A percentile compares a stretch with the other conserved stretches of the same genome.
phyloP scores from a whole-genome alignment of 2,888 invertebrate genomes.

The Hipparchia sbordonii region DNA sequence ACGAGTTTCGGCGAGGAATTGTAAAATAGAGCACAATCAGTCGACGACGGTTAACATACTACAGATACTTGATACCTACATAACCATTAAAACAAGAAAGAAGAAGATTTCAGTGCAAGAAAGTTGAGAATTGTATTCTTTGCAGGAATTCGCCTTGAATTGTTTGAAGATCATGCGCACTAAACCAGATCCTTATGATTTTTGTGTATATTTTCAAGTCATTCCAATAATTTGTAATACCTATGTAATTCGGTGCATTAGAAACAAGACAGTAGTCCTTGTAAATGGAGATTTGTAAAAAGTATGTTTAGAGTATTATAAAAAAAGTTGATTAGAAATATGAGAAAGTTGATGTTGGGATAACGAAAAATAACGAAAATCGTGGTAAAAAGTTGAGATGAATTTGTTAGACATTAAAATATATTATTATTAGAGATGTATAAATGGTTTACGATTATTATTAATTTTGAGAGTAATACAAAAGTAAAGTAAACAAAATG shows the following conservation, averaged over 20 bases:
- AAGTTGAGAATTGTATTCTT: not conserved
- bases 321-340: slow-evolving; percentile 75
- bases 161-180: slow-evolving; percentile 42
- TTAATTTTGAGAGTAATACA: slow-evolving; percentile 77
- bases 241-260: slow-evolving; percentile 68
- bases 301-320: slow-evolving; percentile 75
- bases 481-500: slow-evolving; percentile 69
- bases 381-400: slow-evolving; percentile 76
- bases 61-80: too few relatives aligned
- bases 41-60: too few relatives aligned
- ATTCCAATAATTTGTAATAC: slow-evolving; percentile 78
- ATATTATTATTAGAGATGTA: slow-evolving; percentile 81
- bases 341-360: slow-evolving; percentile 75
- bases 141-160: not conserved
- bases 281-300: slow-evolving; percentile 76
- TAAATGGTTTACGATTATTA: slow-evolving; percentile 82
- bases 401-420: slow-evolving; percentile 82
- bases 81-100: too few relatives aligned
- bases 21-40: too few relatives aligned
- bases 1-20: too few relatives aligned
- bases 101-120: not conserved
- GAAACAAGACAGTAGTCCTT: slow-evolving; percentile 63
- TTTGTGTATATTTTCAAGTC: slow-evolving; percentile 57
- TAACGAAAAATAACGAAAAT: slow-evolving; percentile 66
- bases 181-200: slow-evolving; percentile 43